phyloP scores from a whole-genome alignment of 53 echinoderm and acorn worm genomes.

The Patiria pectinifera region DNA sequence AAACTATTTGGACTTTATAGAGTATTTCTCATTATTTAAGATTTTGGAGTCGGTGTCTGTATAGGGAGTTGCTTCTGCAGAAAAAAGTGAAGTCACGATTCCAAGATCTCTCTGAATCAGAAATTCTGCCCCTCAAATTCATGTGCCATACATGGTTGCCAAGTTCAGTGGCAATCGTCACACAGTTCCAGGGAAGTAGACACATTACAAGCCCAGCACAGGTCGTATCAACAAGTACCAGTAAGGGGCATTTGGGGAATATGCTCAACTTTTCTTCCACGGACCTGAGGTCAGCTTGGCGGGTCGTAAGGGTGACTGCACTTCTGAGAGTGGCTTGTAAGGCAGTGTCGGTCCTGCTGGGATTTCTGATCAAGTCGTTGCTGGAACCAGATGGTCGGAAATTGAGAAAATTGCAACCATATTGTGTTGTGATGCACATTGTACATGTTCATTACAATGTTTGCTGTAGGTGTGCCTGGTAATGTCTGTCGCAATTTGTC shows the following conservation, averaged over 20 bases:
- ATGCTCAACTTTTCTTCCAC: not conserved
- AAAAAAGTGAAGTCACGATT: too few species aligned
- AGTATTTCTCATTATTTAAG: too few species aligned
- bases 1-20: too few species aligned
- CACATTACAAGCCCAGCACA: not conserved
- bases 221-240: not conserved
- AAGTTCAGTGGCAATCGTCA: not conserved
- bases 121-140: too few species aligned
- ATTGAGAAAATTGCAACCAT: not conserved
- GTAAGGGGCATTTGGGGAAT: not conserved
- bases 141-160: too few species aligned
- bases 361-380: not conserved
- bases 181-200: not conserved
- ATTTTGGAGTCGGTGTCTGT: too few species aligned
- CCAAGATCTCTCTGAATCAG: too few species aligned
- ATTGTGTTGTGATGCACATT: not conserved
- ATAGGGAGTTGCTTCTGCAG: too few species aligned
- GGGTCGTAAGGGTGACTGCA: not conserved
- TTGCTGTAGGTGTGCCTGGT: not conserved
- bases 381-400: not conserved
- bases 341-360: not conserved
- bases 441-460: not conserved
- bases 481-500: too few species aligned
- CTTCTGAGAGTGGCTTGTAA: not conserved
- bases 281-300: not conserved